phyloP scores from a whole-genome alignment of 1,140 invertebrate species.

The Orius insidiosus region DNA sequence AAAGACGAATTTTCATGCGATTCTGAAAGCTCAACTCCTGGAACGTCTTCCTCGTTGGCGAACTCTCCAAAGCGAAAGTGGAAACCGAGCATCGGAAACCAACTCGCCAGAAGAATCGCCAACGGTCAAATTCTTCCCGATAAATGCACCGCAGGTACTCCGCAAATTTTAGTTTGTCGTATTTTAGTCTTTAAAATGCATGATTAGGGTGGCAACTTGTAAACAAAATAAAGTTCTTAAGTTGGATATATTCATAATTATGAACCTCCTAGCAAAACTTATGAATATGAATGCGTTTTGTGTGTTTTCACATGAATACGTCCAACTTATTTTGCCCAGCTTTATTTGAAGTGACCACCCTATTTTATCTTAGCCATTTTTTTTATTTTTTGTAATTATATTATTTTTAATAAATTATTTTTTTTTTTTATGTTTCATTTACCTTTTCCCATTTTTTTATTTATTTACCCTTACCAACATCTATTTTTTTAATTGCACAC shows the following conservation, averaged over 20 bases:
- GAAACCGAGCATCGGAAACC: conserved; percentile 27
- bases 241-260: too few species aligned
- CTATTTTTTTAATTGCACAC: conserved; percentile 10
- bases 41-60: conserved; percentile 40
- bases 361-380: conserved; percentile 21
- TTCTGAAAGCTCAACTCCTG: conserved; percentile 39
- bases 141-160: conserved; percentile 30
- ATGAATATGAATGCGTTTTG: too few species aligned
- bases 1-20: conserved; percentile 22
- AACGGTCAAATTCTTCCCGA: conserved; percentile 31
- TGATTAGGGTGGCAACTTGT: too few species aligned
- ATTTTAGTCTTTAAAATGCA: not conserved
- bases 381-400: conserved; percentile 9
- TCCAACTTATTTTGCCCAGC: too few species aligned
- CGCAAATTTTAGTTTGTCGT: not conserved
- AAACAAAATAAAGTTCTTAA: too few species aligned
- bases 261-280: too few species aligned
- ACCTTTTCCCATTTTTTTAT: conserved; percentile 7
- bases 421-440: conserved; percentile 15
- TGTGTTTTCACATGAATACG: too few species aligned
- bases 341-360: not conserved
- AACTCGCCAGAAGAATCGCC: conserved; percentile 23
- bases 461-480: conserved; percentile 9
- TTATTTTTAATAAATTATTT: conserved; percentile 11
- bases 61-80: conserved; percentile 39